phyloP scores from a whole-genome alignment of 2,888 invertebrate species.

The Clanis bilineata region DNA sequence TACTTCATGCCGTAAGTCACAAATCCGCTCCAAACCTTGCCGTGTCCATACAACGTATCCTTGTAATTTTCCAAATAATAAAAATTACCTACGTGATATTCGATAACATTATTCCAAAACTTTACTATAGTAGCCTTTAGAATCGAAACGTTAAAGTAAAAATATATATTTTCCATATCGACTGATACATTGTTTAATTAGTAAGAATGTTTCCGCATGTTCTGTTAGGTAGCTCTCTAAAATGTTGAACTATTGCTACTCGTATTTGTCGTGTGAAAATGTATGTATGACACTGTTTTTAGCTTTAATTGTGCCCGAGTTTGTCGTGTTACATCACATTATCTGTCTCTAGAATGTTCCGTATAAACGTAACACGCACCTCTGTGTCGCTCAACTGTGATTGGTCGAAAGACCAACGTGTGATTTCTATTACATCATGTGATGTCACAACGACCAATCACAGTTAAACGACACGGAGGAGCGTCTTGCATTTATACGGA shows the following conservation, averaged over 20 bases:
- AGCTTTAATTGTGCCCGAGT: constrained; percentile 5
- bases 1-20: background rate
- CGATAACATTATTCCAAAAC: constrained; percentile 43
- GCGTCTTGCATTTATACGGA: too few species aligned
- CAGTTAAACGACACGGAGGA: too few species aligned
- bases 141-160: constrained; percentile 27
- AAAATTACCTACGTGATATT: constrained; percentile 36
- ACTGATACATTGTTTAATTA: constrained; percentile 37
- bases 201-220: constrained; percentile 39
- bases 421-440: too few species aligned
- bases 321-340: background rate
- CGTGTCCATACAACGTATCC: background rate
- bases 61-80: background rate
- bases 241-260: constrained; percentile 25
- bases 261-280: constrained; percentile 22
- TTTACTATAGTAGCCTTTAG: constrained; percentile 25
- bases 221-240: constrained; percentile 69
- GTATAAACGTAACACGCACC: too few species aligned
- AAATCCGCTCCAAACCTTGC: background rate
- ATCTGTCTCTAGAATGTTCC: background rate
- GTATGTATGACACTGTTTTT: background rate
- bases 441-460: too few species aligned
- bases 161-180: constrained; percentile 45
- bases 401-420: too few species aligned
- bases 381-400: too few species aligned